Evolutionary conservation across 2,113 vertebrate species (phyloP), one percentile per base, ranked within the genome.

Genomic region (Okapia johnstoni): DNA sequence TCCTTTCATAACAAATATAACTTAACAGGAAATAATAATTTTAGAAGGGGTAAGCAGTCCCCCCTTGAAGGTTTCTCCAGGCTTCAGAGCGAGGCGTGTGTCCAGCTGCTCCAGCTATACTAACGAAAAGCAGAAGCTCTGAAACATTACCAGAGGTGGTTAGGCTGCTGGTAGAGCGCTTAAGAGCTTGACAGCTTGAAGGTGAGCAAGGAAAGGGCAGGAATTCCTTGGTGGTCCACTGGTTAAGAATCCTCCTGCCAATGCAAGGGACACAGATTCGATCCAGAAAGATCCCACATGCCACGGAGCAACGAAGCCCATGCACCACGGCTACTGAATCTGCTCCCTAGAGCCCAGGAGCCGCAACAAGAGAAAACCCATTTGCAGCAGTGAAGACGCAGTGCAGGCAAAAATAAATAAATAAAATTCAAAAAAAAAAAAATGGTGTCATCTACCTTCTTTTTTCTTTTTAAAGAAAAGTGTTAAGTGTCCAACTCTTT

Each of bases 241-340:
- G 70, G 3, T 76, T 26, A 76, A 76, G 70, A 76, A 43, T 76
- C 70, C 14, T 25, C 70, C 70, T 76, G 58, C 48, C 70, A 76
- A 26, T 43, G 40, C 40, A 15, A 76, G 70, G 40, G 40, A 76
- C 23, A 76, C 70, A 76, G 70, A 7, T 26, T 76, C 6, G 2
- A 76, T 76, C 40, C 12, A 26, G 70, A 40, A 43, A 43, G 70
- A 76, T 76, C 40, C 70, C 23, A 13, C 40, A 26, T 3, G 70
- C 40, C 40, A 43, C 2, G 6, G 1, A 43, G 40, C 2, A 43
- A 76, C 0, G 12, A 76, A 76, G 70, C 40, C 70, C 70, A 43
- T 15, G 40, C 40, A 43, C 40, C 6, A 26, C 1, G 40, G 70
- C 70, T 76, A 14, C 70, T 26, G 70, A 76, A 40, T 12, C 40